Percentiles rank a stretch among this genome's conserved stretches.
Conservation (phyloP, 2,797 vertebrate species). For the Gallinago solitaria region DNA sequence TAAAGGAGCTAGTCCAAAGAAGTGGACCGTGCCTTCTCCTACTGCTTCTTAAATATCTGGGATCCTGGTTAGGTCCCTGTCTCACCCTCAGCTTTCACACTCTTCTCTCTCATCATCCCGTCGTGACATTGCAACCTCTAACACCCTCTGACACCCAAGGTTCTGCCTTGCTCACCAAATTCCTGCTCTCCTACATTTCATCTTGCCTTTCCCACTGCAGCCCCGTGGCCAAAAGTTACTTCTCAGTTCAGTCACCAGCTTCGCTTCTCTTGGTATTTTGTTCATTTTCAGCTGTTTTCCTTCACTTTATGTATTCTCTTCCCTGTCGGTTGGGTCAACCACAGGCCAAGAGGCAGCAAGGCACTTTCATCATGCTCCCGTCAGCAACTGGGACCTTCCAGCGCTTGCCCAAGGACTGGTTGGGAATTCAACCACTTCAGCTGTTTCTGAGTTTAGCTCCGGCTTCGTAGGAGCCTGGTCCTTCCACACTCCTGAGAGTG, state of each 20-base stretch:
- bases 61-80: background rate
- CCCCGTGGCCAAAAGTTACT: background rate
- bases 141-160: background rate
- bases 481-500: background rate
- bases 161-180: background rate
- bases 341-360: background rate
- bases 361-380: background rate
- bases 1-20: background rate
- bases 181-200: background rate
- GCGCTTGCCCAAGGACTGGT: accelerated
- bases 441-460: background rate
- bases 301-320: background rate
- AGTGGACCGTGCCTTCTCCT: background rate
- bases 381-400: background rate
- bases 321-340: background rate
- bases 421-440: background rate
- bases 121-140: background rate
- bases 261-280: background rate
- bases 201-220: background rate
- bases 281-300: background rate
- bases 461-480: background rate
- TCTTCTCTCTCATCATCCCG: background rate
- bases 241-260: background rate
- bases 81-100: accelerated
- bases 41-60: background rate